Evolutionary conservation across 2,113 vertebrate genomes (phyloP), one percentile per base, ranked within the genome.

Genomic region (Panthera uncia): DNA sequence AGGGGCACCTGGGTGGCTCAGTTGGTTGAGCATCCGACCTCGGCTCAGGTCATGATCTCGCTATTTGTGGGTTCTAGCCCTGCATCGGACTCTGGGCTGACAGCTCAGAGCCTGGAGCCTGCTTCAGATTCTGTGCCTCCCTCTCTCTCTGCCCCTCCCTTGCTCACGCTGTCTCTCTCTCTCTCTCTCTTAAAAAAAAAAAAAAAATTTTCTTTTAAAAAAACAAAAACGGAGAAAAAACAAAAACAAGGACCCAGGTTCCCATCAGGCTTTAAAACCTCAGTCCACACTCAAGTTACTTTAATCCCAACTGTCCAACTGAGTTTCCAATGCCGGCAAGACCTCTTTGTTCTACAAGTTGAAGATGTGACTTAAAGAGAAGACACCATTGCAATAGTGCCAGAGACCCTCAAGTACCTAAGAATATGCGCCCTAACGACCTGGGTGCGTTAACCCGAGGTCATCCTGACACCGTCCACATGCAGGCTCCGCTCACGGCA

Each of bases 391-490:
- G 19, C 12, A 45, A 36, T 13, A 36, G 52, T 4, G 52, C 21
- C 55, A 61, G 48, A 80, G 33, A 89, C 1, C 27, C 80, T 48
- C 65, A 36, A n/a, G 29, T 12, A 21, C 38, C 65, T 27, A 27
- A 65, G 74, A 61, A 31, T 74, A 41, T 61, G 69, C 57, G 73
- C 19, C 25, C 23, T 31, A 15, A 13, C 33, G n/a, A 45, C 76
- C 50, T 25, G 7, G 50, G 33, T 18, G 1, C 3, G 2, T 0
- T 33, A 5, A 3, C 36, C 15, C 21, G 3, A 7, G 10, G 16
- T 66, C 3, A 23, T 19, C 55, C 66, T 1, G 0, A 7, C 14
- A 25, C 1, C 1, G 9, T n/a, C 23, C 52, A 38, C 7, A 3
- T 25, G 7, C 52, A 1, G 23, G 19, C 63, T 57, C 31, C 15